Base-by-base conservation (phyloP, 1,140 invertebrate species). In the Drosophila ohnishii region DNA sequence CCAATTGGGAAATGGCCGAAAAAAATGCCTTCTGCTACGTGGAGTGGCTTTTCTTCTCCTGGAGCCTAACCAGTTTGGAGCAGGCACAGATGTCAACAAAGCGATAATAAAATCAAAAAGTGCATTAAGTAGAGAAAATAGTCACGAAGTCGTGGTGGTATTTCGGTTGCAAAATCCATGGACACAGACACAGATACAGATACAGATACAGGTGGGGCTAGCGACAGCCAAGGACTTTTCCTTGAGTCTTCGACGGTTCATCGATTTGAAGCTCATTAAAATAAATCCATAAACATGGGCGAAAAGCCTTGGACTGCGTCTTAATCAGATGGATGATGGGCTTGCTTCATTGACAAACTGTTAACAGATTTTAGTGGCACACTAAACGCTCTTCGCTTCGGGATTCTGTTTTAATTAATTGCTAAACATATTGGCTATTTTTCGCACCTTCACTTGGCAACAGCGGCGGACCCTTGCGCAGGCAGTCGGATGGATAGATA, bases 101-200 rank as follows among this genome's bases (percentile, higher is more conserved):
- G 67, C 67, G 66, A 59, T 71, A 48, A 71, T 65, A 75, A 57
- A 57, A 65, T 44, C 71, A 65, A 42, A 44, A 58, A 73, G 70
- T 47, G 37, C 32, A 32, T 48, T 45, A n/a, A 22, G 10, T n/a
- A 13, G 22, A 2, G 5, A 34, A 35, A 10, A 55, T 55, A 73
- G 34, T 73, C 47, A 67, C 47, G 47, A 65, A 13, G 30, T n/a
- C n/a, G 19, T 25, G 34, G 2, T 14, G 51, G 34, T 11, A 32
- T 44, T 34, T 22, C 2, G 3, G 28, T 58, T 55, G 8, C 34
- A 37, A 35, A 53, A 53, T 35, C 32, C 32, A 22, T 11, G 9
- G 16, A 44, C 42, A 53, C 16, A 22, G 22, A 2, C 22, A 22
- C 22, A 34, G 16, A 51, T 22, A 32, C 11, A 34, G 16, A 51